A percentile compares a stretch with the other conserved stretches of the same genome.
Conservation (phyloP, 2,888 invertebrate genomes). For the Ditula angustiorana region DNA sequence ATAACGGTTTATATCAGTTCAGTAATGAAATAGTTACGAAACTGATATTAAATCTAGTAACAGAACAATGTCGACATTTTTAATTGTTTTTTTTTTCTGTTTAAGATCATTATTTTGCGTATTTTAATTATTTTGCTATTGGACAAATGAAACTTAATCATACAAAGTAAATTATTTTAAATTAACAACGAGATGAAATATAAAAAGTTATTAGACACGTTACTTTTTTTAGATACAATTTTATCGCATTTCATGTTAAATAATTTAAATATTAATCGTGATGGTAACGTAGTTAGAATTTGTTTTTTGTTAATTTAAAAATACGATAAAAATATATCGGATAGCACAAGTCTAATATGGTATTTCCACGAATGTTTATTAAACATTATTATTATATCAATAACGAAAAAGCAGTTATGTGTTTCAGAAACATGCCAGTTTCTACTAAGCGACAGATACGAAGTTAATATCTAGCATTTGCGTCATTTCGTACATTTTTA, state of each 20-base stretch:
- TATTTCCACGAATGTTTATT: background rate
- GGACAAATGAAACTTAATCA: slow-evolving; percentile 24
- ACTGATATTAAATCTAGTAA: too few relatives aligned
- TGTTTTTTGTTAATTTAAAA: too few relatives aligned
- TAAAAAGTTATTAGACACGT: slow-evolving; percentile 11
- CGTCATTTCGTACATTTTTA: too few relatives aligned
- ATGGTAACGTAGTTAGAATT: too few relatives aligned
- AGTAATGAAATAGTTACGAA: too few relatives aligned
- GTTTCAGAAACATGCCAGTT: too few relatives aligned
- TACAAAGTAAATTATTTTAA: slow-evolving; percentile 22
- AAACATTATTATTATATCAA: background rate
- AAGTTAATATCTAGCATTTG: too few relatives aligned
- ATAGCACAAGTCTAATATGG: background rate
- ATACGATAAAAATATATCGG: background rate
- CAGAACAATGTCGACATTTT: too few relatives aligned
- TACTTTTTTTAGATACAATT: background rate
- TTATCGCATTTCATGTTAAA: slow-evolving; percentile 11
- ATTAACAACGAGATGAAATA: slow-evolving; percentile 12
- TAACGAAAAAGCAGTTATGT: background rate
- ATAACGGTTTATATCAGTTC: too few relatives aligned
- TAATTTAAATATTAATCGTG: too few relatives aligned
- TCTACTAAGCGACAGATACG: too few relatives aligned
- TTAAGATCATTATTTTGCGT: background rate
- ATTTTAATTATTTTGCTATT: background rate
- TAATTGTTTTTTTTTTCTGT: too few relatives aligned